Base-by-base conservation (phyloP, 2,888 invertebrate species). In the Cataglyphis rosenhaueri region DNA sequence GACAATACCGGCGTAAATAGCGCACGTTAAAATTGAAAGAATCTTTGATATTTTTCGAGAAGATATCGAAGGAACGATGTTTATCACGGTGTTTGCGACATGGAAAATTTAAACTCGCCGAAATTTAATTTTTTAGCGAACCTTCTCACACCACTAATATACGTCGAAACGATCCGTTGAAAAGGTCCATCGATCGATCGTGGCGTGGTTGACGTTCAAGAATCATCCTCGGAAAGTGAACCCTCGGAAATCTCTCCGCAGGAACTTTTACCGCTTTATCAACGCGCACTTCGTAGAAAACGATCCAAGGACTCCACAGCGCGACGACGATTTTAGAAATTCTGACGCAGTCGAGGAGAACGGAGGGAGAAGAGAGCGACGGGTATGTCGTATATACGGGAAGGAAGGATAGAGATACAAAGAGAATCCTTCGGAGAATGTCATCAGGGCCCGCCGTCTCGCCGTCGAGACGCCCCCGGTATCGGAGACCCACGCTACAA, bases 401-500 rank as follows among this genome's bases (percentile, higher is more conserved):
- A n/a, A 3, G 3, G n/a, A 55, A n/a, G n/a, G 55, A 55, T 21
- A 18, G 52, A 21, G 21, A 21, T 12, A 57, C 18, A 59, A 29
- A 29, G 29, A 59, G 74, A 68, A 66, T 83, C 68, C 68, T 81
- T 65, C n/a, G 68, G 81, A 85, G 83, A 90, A 89, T 88, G 87
- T 89, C 85, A 84, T 83, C 85, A 35, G 81, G 81, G 76, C 62
- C 68, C 18, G 25, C 62, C 86, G 91, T 89, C 93, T 88, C 91
- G 92, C 85, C 92, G 89, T 71, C 82, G 48, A 90, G 90, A 89
- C 90, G 91, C 90, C 90, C 90, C 87, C 85, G 87, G 75, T 87
- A 86, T 87, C 90, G 81, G 85, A 18, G 84, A 74, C 73, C 84
- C 73, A 85, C 84, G 87, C 89, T 84, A 78, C 85, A 85, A 86